phyloP scores from a whole-genome alignment of 2,113 vertebrate species.

The Ochotona princeps region DNA sequence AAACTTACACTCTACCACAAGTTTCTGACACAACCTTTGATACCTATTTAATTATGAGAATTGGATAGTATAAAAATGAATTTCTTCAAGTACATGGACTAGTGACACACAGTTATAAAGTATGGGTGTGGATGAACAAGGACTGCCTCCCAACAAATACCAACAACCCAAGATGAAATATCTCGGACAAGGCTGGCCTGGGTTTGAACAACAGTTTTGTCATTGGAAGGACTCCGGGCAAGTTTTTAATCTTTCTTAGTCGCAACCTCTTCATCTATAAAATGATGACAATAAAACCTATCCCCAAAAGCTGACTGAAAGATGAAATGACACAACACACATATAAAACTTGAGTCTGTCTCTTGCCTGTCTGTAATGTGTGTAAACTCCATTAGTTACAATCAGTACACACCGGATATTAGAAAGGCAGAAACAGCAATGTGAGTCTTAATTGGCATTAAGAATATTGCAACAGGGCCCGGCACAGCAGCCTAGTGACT shows the following conservation, averaged over 20 bases:
- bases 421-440: neutral
- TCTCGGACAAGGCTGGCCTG: neutral
- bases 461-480: neutral
- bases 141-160: neutral
- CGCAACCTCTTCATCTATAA: neutral
- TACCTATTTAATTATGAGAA: neutral
- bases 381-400: neutral
- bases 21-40: neutral
- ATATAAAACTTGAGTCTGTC: neutral
- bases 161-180: neutral
- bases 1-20: neutral
- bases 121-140: neutral
- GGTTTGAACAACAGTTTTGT: neutral
- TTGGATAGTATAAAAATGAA: conserved; percentile 28
- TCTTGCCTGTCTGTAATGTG: neutral
- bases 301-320: neutral
- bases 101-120: conserved; percentile 10
- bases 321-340: neutral
- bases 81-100: conserved; percentile 6
- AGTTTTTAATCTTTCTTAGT: neutral
- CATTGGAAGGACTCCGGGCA: neutral
- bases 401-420: neutral
- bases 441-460: neutral
- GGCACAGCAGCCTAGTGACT: too few relatives aligned
- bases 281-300: neutral